Evolutionary conservation across 1,140 invertebrate species (phyloP).

Genomic region (Colletes gigas): DNA sequence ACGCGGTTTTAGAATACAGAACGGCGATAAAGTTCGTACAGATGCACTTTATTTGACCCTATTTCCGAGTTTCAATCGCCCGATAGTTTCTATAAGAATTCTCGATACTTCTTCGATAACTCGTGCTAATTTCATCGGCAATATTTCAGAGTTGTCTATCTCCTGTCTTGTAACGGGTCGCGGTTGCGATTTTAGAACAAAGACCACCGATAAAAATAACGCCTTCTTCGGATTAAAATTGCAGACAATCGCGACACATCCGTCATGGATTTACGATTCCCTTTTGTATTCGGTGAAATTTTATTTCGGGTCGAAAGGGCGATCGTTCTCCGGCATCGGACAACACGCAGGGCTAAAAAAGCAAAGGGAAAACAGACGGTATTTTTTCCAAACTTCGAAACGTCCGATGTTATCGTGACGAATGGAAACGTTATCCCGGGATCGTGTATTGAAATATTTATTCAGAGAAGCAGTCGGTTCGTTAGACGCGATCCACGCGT

Average conservation of each 20-base stretch:
- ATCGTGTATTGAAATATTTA: constrained; percentile 28
- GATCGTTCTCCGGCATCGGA: not conserved
- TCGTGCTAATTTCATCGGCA: too few species aligned
- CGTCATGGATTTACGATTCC: not conserved
- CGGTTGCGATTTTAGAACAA: too few species aligned
- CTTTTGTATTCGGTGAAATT: not conserved
- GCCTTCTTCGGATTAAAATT: too few species aligned
- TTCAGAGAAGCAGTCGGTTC: constrained; percentile 10
- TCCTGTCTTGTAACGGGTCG: too few species aligned
- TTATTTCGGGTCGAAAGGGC: not conserved
- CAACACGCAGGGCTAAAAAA: not conserved
- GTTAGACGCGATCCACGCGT: constrained; percentile 5
- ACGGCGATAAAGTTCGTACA: too few species aligned
- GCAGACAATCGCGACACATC: not conserved
- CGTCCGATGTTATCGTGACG: not conserved
- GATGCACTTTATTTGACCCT: too few species aligned
- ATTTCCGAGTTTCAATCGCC: too few species aligned
- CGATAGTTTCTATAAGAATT: too few species aligned
- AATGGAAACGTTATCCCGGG: not conserved
- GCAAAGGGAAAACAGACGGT: not conserved
- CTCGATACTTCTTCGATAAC: too few species aligned
- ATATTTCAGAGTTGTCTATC: too few species aligned
- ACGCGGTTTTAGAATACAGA: too few species aligned
- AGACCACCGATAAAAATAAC: too few species aligned
- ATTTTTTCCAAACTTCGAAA: not conserved